Percentiles rank a stretch among this genome's conserved stretches.
Evolutionary conservation across 2,113 vertebrate species (phyloP).

Genomic region (Malurus melanocephalus): DNA sequence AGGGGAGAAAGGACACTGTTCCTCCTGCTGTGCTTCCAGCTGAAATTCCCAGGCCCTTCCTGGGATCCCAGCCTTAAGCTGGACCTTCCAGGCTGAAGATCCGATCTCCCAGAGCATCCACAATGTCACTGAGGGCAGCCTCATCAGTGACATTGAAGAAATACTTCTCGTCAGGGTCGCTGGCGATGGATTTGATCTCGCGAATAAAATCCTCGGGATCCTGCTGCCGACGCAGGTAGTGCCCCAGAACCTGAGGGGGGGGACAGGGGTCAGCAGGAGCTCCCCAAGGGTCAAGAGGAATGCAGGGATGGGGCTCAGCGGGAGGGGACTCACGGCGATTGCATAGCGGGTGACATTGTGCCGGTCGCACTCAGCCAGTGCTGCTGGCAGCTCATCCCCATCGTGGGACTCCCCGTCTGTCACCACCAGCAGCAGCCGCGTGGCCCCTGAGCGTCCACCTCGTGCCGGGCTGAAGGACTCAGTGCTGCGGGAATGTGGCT

Average conservation of each 20-base stretch:
- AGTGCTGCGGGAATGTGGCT: constrained; percentile 66
- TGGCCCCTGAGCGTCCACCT: constrained; percentile 84
- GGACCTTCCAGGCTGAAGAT: constrained; percentile 94
- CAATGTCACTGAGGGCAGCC: constrained; percentile 92
- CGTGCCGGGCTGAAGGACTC: constrained; percentile 85
- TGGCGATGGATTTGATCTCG: constrained; percentile 92
- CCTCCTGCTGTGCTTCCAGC: not conserved
- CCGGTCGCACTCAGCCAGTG: constrained; percentile 81
- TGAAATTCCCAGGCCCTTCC: too few relatives aligned
- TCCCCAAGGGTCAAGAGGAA: accelerated
- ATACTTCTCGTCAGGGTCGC: constrained; percentile 88
- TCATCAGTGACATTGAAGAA: constrained; percentile 97
- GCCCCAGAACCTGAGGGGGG: constrained; percentile 82
- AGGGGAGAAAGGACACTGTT: not conserved
- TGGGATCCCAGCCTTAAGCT: accelerated
- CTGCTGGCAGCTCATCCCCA: constrained; percentile 83
- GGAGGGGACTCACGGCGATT: constrained; percentile 82
- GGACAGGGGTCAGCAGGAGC: not conserved
- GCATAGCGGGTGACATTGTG: constrained; percentile 89
- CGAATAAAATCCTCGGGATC: constrained; percentile 89
- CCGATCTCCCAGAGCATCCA: constrained; percentile 90
- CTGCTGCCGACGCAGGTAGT: constrained; percentile 90
- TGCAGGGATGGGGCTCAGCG: not conserved
- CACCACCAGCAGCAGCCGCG: constrained; percentile 91
- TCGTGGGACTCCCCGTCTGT: constrained; percentile 96